Conservation (phyloP, 2,888 invertebrate genomes). For the Lysandra bellargus region DNA sequence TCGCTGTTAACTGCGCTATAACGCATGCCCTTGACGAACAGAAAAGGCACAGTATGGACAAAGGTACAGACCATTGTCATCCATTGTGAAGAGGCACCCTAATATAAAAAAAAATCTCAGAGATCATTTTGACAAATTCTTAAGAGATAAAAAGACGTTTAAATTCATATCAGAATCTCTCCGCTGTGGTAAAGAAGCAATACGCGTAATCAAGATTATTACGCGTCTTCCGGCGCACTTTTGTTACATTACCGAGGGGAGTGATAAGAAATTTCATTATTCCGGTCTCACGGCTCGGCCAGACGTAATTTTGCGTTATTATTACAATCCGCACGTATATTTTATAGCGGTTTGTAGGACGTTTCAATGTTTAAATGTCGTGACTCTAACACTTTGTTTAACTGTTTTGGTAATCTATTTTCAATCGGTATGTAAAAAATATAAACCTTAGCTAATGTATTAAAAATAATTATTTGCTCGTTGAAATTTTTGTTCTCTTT, state of each 20-base stretch:
- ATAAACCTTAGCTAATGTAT: neutral
- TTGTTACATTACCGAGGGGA: slow-evolving; percentile 25
- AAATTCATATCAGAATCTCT: neutral
- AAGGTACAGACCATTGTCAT: too few species aligned
- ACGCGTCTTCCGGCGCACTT: slow-evolving; percentile 14
- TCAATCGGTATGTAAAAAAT: neutral
- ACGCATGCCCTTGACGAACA: too few species aligned
- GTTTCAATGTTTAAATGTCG: neutral
- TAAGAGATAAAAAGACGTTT: neutral
- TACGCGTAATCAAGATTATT: slow-evolving; percentile 24
- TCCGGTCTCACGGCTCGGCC: slow-evolving; percentile 18
- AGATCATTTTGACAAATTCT: neutral
- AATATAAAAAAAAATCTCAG: too few species aligned
- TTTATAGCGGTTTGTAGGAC: neutral
- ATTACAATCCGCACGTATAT: slow-evolving; percentile 20
- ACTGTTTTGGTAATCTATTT: neutral
- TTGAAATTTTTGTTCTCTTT: too few species aligned
- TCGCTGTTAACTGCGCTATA: too few species aligned
- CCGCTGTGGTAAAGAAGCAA: neutral
- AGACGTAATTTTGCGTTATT: slow-evolving; percentile 22
- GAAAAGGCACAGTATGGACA: too few species aligned
- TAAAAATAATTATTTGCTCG: too few species aligned
- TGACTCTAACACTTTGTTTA: neutral
- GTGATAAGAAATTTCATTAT: slow-evolving; percentile 25
- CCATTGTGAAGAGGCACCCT: neutral